Base-by-base conservation (phyloP, 2,888 invertebrate genomes). In the Sphaerophoria taeniata region DNA sequence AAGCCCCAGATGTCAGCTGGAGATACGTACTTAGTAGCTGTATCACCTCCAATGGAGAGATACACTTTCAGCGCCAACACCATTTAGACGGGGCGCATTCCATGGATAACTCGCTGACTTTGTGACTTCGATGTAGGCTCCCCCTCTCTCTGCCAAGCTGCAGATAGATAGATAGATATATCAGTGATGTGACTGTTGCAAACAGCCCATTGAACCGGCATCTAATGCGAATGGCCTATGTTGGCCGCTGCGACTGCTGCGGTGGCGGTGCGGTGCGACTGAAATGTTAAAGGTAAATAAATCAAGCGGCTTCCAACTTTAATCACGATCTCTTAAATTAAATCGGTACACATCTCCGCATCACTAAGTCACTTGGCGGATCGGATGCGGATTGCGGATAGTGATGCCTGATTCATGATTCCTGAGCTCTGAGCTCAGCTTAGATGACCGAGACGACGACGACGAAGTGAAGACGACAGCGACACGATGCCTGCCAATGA, bases 251-350 rank as follows among this genome's bases (percentile, higher is more conserved):
- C 56, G 24, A 34, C 33, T 6, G 56, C 45, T 43, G 63, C 47
- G 45, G 43, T 11, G 4, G 61, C 45, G 4, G 45, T 33, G 61
- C 49, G 16, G 39, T 14, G 16, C 34, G 49, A 65, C 65, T 74
- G 76, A 85, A 86, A 79, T 80, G 65, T 67, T 72, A 80, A 78
- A 77, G 87, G 77, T 78, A 87, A 87, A 87, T 87, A 87, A 87
- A 87, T 87, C 87, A 87, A 83, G 86, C 87, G 87, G 87, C 87
- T 87, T 87, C 87, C 87, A 87, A 87, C 87, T 87, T 87, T 83
- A 87, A 87, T 87, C 87, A 87, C 87, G 87, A 87, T 87, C 87
- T 87, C 84, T 87, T 87, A 87, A 87, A 86, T 86, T 86, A 86
- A 86, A 86, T 86, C 86, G 86, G 86, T 82, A 86, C 74, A 82